These are phyloP conservation scores for Spodoptera picta DNA, from an alignment of 2,888 invertebrate genomes.

Conservation along the genomic window DNA sequence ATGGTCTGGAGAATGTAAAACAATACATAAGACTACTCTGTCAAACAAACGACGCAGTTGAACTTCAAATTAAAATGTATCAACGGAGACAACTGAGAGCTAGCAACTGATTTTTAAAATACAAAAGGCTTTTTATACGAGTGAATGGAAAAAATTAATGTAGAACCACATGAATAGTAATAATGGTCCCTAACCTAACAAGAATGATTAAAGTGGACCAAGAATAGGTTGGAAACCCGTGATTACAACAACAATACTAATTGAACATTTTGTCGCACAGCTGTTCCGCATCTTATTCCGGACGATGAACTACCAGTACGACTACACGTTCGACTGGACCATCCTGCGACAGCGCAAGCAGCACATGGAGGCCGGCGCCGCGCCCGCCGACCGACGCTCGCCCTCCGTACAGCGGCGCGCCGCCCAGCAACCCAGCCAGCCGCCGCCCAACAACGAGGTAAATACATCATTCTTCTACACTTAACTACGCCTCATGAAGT, in stretches of 20 bases:
- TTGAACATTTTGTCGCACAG: slow-evolving; percentile 57
- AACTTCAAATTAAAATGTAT: no score
- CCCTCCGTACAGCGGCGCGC: slow-evolving; percentile 83
- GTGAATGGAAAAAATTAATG: no score
- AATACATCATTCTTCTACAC: background rate
- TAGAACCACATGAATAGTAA: no score
- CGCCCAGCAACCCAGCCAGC: slow-evolving; percentile 78
- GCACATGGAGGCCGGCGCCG: slow-evolving; percentile 79
- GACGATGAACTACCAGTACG: slow-evolving; percentile 99
- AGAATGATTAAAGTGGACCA: no score
- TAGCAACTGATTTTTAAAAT: no score
- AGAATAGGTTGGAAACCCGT: no score
- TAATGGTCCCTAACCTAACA: no score
- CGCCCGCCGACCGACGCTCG: slow-evolving; percentile 80
- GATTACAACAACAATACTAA: slow-evolving; percentile 4
- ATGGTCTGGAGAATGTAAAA: no score
- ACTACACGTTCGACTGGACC: slow-evolving; percentile 99
- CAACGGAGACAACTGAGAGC: no score
- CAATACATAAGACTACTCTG: no score
- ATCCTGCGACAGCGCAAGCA: slow-evolving; percentile 97
- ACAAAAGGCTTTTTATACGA: no score
- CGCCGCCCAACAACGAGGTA: slow-evolving; percentile 83
- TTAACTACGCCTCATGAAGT: background rate
- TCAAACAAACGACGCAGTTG: no score
- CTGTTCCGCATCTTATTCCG: slow-evolving; percentile 99